A percentile compares a stretch with the other conserved stretches of the same genome.
These are phyloP conservation scores for Batillaria attramentaria DNA, from an alignment of 1,140 invertebrate species.

Conservation along the genomic window DNA sequence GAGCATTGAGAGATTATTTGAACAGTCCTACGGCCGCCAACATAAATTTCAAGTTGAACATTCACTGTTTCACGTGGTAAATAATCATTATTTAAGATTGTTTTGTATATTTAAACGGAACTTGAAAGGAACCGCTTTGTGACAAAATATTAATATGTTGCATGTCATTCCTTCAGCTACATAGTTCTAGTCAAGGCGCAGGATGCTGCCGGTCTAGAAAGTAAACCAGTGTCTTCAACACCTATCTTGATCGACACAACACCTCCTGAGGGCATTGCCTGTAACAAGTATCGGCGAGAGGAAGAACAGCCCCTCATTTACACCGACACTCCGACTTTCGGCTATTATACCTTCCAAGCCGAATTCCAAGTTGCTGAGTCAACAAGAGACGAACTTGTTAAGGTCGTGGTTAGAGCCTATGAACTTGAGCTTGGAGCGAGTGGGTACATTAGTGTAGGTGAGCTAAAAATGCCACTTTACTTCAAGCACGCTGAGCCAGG, in stretches of 20 bases:
- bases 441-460: neutral
- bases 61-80: too few species aligned
- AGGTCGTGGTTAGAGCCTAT: neutral
- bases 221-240: constrained; percentile 24
- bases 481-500: neutral
- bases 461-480: neutral
- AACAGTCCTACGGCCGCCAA: too few species aligned
- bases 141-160: neutral
- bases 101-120: too few species aligned
- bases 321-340: neutral
- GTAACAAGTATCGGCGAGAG: neutral
- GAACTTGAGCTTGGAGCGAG: neutral
- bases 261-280: constrained; percentile 34
- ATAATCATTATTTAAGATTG: too few species aligned
- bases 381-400: neutral
- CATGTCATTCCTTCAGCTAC: constrained; percentile 21
- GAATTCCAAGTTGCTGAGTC: too few species aligned
- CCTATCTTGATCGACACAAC: constrained; percentile 42
- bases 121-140: too few species aligned
- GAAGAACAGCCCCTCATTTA: neutral
- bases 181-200: constrained; percentile 37
- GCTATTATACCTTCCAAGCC: neutral
- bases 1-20: too few species aligned
- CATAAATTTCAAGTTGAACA: too few species aligned
- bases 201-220: constrained; percentile 47